phyloP scores from a whole-genome alignment of 2,888 invertebrate species.

The Deilephila elpenor region DNA sequence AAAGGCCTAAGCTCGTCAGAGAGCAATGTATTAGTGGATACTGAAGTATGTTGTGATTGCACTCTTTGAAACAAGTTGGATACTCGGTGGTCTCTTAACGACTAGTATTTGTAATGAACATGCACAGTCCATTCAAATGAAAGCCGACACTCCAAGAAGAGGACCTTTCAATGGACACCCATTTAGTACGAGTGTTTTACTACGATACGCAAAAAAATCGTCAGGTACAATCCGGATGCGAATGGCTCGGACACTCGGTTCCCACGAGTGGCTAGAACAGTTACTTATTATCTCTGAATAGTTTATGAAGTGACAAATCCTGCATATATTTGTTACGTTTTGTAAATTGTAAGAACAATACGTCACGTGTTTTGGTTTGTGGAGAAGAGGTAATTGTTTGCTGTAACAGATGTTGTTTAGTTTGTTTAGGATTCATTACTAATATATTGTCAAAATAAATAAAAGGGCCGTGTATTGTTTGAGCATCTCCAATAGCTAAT shows the following conservation, averaged over 20 bases:
- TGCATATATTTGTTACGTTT: conserved; percentile 65
- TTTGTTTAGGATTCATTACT: conserved; percentile 36
- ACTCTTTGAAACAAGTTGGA: neutral
- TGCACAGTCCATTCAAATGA: conserved; percentile 21
- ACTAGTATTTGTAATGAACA: conserved; percentile 29
- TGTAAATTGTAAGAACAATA: conserved; percentile 66
- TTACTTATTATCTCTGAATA: conserved; percentile 54
- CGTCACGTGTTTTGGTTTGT: conserved; percentile 65
- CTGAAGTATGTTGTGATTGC: neutral
- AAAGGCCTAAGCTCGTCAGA: neutral
- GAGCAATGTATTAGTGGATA: neutral
- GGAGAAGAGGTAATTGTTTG: conserved; percentile 44
- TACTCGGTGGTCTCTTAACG: neutral
- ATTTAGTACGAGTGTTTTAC: conserved; percentile 78
- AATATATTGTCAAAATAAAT: neutral
- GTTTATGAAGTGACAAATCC: conserved; percentile 75
- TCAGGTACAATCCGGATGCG: conserved; percentile 80
- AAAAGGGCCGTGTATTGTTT: neutral
- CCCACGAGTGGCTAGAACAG: conserved; percentile 72
- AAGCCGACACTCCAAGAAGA: conserved; percentile 58
- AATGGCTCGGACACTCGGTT: conserved; percentile 62
- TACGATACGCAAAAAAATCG: conserved; percentile 64
- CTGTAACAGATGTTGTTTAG: conserved; percentile 62
- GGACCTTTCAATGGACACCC: conserved; percentile 62
- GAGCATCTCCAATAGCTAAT: neutral